These are phyloP conservation scores for Xanthia togata DNA, from an alignment of 2,888 invertebrate genomes.

Conservation along the genomic window DNA sequence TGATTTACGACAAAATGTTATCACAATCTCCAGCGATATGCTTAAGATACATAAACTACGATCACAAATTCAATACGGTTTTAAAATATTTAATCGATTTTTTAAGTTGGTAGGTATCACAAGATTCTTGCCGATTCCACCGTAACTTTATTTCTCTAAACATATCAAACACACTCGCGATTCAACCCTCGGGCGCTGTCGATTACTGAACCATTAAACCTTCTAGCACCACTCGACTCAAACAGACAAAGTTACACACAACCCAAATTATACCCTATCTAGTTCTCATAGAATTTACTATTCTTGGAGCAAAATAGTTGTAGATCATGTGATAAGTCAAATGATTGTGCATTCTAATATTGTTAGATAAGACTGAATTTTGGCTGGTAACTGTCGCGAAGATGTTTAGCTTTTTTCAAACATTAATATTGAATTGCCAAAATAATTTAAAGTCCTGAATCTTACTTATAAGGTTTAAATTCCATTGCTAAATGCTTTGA, in stretches of 20 bases:
- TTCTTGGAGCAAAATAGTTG: slow-evolving; percentile 25
- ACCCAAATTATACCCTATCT: slow-evolving; percentile 63
- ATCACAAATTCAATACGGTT: neutral
- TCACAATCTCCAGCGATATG: neutral
- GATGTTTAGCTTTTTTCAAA: slow-evolving; percentile 47
- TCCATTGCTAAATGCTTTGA: slow-evolving; percentile 63
- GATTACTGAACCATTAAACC: slow-evolving; percentile 87
- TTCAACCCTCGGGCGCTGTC: slow-evolving; percentile 77
- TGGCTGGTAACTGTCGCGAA: slow-evolving; percentile 32
- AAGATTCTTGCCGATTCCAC: slow-evolving; percentile 54
- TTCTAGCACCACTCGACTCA: slow-evolving; percentile 67
- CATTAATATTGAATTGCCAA: slow-evolving; percentile 8
- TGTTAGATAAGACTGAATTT: slow-evolving; percentile 48
- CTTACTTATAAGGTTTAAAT: slow-evolving; percentile 59
- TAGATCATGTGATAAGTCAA: slow-evolving; percentile 3
- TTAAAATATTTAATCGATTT: no score
- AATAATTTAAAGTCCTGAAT: neutral
- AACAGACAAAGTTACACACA: slow-evolving; percentile 52
- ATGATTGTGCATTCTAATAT: slow-evolving; percentile 21
- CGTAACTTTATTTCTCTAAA: slow-evolving; percentile 58
- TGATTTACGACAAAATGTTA: neutral
- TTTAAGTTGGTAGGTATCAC: no score
- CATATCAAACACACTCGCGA: slow-evolving; percentile 83
- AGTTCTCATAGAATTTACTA: slow-evolving; percentile 27
- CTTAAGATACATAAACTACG: neutral